Evolutionary conservation across 1,140 invertebrate genomes (phyloP), one percentile per base, ranked within the genome.

Genomic region (Drosophila cardini): DNA sequence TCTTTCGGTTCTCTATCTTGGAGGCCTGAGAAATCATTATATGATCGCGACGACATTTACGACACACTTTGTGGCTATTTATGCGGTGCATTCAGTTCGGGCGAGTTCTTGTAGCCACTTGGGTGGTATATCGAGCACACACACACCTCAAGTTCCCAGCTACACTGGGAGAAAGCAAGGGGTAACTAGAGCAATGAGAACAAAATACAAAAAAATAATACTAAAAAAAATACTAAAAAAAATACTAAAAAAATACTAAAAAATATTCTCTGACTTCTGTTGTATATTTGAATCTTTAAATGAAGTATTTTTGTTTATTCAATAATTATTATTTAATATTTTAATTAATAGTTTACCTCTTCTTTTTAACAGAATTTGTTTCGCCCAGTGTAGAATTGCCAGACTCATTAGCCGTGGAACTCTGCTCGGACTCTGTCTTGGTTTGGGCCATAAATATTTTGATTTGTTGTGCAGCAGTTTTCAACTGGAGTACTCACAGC

Each of bases 31-130:
- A 65, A 53, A 72, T 72, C 38, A 74, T 87, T 87, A 80, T 81
- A 87, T 83, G 84, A 83, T 77, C 72, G 63, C 62, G 38, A 72
- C 63, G 82, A 85, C 80, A 77, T 87, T 87, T 84, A 87, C 84
- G 84, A 89, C 84, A 89, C 84, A 87, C 76, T 86, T 84, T 83
- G 80, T 68, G 80, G 73, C 60, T 89, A 89, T 89, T 89, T 89
- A 89, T 89, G 85, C 80, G 77, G 84, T 84, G 73, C 85, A 89
- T 87, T 50, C 48, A 57, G 61, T 65, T 26, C 36, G 21, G 43
- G 15, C 63, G 36, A 56, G 16, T 52, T 52, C 26, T 42, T 50
- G 32, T 18, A 72, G 21, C 75, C 52, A 72, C 84, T 80, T 89
- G 84, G 84, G 84, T 89, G 84, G 84, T 83, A 89, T 68, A 86